Conservation (phyloP, 1,140 invertebrate species). For the Orchesella cincta region DNA sequence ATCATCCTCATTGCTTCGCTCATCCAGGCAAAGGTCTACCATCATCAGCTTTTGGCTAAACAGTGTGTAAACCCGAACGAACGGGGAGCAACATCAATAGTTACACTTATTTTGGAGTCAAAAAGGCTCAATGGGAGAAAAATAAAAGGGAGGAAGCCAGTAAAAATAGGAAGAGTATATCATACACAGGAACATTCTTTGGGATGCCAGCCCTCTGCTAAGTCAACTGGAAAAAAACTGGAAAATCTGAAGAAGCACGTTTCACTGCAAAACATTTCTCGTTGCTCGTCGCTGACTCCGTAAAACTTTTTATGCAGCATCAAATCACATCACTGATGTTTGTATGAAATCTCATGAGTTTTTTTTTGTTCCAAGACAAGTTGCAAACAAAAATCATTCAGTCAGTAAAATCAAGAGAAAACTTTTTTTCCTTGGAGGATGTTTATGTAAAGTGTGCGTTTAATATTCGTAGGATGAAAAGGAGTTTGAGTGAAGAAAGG, state of each 20-base stretch:
- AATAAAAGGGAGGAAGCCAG: background rate
- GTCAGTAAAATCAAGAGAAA: background rate
- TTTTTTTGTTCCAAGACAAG: too few species aligned
- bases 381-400: background rate
- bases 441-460: background rate
- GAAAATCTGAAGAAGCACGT: conserved; percentile 6
- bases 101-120: conserved; percentile 8
- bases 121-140: background rate
- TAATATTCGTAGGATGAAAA: background rate
- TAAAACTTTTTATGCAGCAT: too few species aligned
- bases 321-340: too few species aligned
- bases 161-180: background rate
- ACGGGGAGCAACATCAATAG: background rate
- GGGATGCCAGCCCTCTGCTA: conserved; percentile 9
- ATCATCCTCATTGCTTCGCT: background rate
- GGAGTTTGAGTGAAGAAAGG: background rate
- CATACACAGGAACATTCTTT: background rate
- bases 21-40: background rate
- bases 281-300: background rate
- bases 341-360: too few species aligned
- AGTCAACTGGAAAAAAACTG: conserved; percentile 27
- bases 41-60: too few species aligned
- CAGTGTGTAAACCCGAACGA: background rate
- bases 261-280: background rate
- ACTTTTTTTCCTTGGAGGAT: background rate